Evolutionary conservation across 2,888 invertebrate species (phyloP).

Genomic region (Agrenia bidenticulata): DNA sequence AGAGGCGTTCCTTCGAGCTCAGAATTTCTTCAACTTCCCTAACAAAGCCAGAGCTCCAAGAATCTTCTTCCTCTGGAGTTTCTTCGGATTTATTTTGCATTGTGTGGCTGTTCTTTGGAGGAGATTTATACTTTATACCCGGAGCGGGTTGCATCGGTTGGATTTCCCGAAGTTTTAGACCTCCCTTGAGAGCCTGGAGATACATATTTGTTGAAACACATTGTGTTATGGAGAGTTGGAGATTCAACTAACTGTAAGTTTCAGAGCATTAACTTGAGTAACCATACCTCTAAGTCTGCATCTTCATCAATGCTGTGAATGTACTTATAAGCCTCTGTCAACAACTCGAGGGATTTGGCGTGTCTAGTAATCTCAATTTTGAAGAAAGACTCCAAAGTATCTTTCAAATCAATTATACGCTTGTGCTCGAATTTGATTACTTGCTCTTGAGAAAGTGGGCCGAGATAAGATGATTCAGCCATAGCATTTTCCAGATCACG

Average conservation of each 20-base stretch:
- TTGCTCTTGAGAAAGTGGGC: conserved; percentile 28
- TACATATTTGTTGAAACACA: not conserved
- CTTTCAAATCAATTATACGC: conserved; percentile 35
- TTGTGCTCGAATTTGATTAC: conserved; percentile 40
- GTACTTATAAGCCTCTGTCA: conserved; percentile 33
- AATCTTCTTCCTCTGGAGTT: too few species aligned
- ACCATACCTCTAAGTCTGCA: conserved; percentile 29
- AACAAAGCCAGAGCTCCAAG: too few species aligned
- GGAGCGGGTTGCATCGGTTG: too few species aligned
- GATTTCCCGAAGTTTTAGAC: not conserved
- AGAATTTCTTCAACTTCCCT: too few species aligned
- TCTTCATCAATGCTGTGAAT: conserved; percentile 39
- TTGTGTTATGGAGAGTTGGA: not conserved
- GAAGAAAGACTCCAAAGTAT: conserved; percentile 33
- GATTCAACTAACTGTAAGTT: too few species aligned
- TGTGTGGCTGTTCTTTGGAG: too few species aligned
- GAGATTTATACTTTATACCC: too few species aligned
- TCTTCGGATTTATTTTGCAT: too few species aligned
- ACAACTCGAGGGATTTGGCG: conserved; percentile 37
- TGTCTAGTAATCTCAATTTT: conserved; percentile 34
- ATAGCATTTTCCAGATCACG: conserved; percentile 30
- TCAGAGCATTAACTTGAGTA: not conserved
- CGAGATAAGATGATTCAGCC: conserved; percentile 27
- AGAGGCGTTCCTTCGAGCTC: too few species aligned
- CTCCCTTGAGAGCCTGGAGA: not conserved